Base-by-base conservation (phyloP, 2,797 vertebrate genomes). In the Tamandua tetradactyla region DNA sequence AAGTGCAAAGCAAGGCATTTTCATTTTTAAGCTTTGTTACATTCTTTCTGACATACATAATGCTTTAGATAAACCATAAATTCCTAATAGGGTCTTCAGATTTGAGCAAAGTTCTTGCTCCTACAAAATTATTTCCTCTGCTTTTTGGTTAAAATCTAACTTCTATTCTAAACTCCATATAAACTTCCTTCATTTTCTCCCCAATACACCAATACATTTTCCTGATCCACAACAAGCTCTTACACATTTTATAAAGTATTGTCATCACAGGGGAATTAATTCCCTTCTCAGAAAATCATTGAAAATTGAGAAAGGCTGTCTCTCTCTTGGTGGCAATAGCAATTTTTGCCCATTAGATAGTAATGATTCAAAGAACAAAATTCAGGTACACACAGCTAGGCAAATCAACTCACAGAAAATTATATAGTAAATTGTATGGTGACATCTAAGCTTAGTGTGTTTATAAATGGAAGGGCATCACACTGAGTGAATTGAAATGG, bases 171-270 rank as follows among this genome's bases (percentile, higher is more conserved):
- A 94, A 89, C 52, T 93, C 10, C 13, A 1, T 75, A 84, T 64
- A 94, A 96, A 89, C 91, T 93, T 82, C 57, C 72, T 87, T 89
- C 17, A 66, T n/a, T 93, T 95, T 95, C 68, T 86, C 9, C 22
- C 61, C 40, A 87, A 81, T 71, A 89, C 9, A 91, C 10, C 40
- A 40, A 40, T 93, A 61, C 35, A 76, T 81, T 80, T 96, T 27
- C 32, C 42, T 82, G 61, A 76, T 44, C 44, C 37, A 78, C 62
- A 94, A 35, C 83, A 61, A 94, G 72, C 32, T 78, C n/a, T 91
- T 76, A 87, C 1, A 78, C 83, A 79, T 95, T 95, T 95, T 92
- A 84, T 62, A 81, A 81, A 95, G 66, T 25, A 69, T 91, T 94
- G 59, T 87, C 30, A 83, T 95, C 71, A 27, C 10, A 86, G 22